These are phyloP conservation scores for Dicranocentrus wangi DNA, from an alignment of 2,888 invertebrate genomes.

Conservation along the genomic window DNA sequence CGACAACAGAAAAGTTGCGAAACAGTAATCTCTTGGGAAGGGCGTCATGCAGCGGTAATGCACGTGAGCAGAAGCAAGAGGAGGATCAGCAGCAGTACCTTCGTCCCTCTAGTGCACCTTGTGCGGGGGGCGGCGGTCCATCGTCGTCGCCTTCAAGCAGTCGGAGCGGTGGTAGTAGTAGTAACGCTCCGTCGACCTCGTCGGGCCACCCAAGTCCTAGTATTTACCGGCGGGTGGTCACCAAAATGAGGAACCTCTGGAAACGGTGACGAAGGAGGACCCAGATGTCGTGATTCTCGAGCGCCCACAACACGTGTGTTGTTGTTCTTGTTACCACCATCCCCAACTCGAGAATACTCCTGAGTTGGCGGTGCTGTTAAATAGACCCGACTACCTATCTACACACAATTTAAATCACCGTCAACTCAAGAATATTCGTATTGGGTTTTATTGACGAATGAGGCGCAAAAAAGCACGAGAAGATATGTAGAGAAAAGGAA, in stretches of 20 bases:
- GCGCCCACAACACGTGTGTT: not conserved
- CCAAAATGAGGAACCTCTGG: slow-evolving; percentile 66
- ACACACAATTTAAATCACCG: not conserved
- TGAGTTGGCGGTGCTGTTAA: not conserved
- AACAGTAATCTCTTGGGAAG: slow-evolving; percentile 48
- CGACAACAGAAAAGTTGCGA: slow-evolving; percentile 41
- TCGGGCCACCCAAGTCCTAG: slow-evolving; percentile 52
- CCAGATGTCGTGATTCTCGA: slow-evolving; percentile 13
- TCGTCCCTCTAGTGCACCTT: slow-evolving; percentile 53
- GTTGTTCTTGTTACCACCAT: not conserved
- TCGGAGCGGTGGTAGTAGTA: slow-evolving; percentile 46
- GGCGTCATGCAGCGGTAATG: slow-evolving; percentile 27
- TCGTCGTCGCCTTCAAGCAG: slow-evolving; percentile 54
- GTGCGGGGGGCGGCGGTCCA: slow-evolving; percentile 48
- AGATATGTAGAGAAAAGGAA: no score
- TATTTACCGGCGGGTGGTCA: slow-evolving; percentile 64
- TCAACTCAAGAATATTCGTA: no score
- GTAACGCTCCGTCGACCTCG: slow-evolving; percentile 48
- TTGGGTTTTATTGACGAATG: no score
- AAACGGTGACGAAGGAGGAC: slow-evolving; percentile 65
- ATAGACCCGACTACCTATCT: not conserved
- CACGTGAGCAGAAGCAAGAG: no score
- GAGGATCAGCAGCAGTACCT: slow-evolving; percentile 35
- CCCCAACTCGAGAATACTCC: not conserved
- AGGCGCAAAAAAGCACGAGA: no score